Evolutionary conservation across 2,797 vertebrate species (phyloP).

Genomic region (Tangara arthus): DNA sequence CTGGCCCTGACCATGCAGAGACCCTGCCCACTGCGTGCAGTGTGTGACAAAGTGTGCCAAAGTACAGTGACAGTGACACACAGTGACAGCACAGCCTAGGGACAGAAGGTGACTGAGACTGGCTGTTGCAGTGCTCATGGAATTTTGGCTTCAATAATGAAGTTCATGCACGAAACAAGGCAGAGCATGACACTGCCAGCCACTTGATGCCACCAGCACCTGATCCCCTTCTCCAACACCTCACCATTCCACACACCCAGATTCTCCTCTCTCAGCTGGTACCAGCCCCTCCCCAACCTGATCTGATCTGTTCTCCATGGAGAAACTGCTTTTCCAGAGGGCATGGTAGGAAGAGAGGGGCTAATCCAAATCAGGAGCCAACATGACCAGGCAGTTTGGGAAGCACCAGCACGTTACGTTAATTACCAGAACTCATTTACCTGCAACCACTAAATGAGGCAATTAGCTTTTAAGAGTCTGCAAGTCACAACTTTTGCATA

Average conservation of each 20-base stretch:
- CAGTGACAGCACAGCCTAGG: not conserved
- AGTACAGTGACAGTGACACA: not conserved
- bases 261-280: not conserved
- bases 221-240: not conserved
- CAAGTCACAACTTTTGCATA: not conserved
- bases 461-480: not conserved
- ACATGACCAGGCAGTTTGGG: not conserved
- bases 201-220: not conserved
- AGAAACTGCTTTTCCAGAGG: not conserved
- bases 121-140: not conserved
- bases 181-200: not conserved
- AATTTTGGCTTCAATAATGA: not conserved
- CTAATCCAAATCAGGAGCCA: not conserved
- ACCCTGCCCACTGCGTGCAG: not conserved
- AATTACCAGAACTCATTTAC: not conserved
- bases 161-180: not conserved
- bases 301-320: not conserved
- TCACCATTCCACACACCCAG: not conserved
- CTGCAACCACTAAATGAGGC: not conserved
- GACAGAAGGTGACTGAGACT: not conserved
- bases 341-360: not conserved
- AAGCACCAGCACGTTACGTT: not conserved
- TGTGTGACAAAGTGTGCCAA: not conserved
- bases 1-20: accelerated
- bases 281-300: accelerated